A percentile compares a stretch with the other conserved stretches of the same genome.
Evolutionary conservation across 2,113 vertebrate genomes (phyloP).

Genomic region (Condylura cristata): DNA sequence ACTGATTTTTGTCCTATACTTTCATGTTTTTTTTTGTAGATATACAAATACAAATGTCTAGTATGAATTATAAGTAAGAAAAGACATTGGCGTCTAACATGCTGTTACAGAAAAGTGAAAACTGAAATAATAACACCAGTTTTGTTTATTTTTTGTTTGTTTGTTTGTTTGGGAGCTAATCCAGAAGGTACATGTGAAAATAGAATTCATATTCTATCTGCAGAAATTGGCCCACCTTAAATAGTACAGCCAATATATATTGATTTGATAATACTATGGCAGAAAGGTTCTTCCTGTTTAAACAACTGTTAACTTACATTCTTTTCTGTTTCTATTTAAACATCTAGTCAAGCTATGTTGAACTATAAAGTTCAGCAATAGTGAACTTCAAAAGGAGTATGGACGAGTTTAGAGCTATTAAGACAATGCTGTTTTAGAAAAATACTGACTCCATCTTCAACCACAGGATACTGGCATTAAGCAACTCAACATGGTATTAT

Average conservation of each 20-base stretch:
- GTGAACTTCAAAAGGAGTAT: neutral
- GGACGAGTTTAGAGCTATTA: neutral
- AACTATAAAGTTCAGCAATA: no score
- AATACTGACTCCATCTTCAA: neutral
- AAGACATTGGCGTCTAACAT: neutral
- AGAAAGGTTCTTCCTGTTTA: neutral
- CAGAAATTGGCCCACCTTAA: neutral
- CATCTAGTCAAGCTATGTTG: neutral
- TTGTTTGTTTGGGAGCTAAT: neutral
- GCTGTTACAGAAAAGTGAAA: neutral
- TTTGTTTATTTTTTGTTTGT: neutral
- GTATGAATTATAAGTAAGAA: neutral
- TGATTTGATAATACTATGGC: neutral
- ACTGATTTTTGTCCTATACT: neutral
- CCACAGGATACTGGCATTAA: neutral
- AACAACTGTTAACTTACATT: neutral
- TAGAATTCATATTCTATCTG: neutral
- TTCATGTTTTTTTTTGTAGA: neutral
- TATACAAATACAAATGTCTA: neutral
- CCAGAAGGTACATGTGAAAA: neutral
- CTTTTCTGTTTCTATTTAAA: neutral
- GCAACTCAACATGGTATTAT: neutral
- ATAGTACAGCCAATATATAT: neutral
- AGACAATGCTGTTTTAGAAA: conserved; percentile 21
- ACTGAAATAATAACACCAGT: neutral